A percentile compares a stretch with the other conserved stretches of the same genome.
phyloP scores from a whole-genome alignment of 1,140 invertebrate species.

The Sinella curviseta region DNA sequence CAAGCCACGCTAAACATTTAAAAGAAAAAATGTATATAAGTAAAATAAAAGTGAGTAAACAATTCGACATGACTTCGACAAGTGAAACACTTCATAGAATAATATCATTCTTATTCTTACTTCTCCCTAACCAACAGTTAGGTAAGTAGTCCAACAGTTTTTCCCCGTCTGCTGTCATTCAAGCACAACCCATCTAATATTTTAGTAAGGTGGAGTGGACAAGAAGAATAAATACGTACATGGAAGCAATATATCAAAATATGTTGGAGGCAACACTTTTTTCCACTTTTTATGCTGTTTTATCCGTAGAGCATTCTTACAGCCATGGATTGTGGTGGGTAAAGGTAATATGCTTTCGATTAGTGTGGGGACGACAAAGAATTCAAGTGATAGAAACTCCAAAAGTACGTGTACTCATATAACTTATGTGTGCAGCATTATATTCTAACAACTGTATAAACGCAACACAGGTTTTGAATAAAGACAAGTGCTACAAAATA shows the following conservation, averaged over 20 bases:
- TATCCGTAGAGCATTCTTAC: too few species aligned
- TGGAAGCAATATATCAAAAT: neutral
- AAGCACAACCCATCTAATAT: constrained; percentile 12
- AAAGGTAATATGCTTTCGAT: too few species aligned
- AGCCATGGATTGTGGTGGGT: too few species aligned
- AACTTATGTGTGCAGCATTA: too few species aligned
- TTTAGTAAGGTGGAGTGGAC: constrained; percentile 15
- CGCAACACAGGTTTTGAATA: too few species aligned
- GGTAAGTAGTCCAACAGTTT: neutral
- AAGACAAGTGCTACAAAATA: too few species aligned
- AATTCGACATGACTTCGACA: constrained; percentile 13
- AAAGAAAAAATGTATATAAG: neutral
- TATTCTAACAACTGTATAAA: too few species aligned
- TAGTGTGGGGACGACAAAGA: too few species aligned
- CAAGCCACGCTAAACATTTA: too few species aligned
- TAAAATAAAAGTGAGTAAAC: neutral
- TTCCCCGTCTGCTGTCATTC: neutral
- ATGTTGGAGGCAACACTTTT: neutral
- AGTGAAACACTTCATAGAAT: neutral
- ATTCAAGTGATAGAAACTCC: too few species aligned
- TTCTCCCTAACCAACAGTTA: neutral
- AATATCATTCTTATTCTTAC: neutral
- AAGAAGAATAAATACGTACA: neutral
- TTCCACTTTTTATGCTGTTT: too few species aligned
- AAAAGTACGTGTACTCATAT: too few species aligned